Evolutionary conservation across 2,797 vertebrate species (phyloP).

Genomic region (Eptatretus atami): DNA sequence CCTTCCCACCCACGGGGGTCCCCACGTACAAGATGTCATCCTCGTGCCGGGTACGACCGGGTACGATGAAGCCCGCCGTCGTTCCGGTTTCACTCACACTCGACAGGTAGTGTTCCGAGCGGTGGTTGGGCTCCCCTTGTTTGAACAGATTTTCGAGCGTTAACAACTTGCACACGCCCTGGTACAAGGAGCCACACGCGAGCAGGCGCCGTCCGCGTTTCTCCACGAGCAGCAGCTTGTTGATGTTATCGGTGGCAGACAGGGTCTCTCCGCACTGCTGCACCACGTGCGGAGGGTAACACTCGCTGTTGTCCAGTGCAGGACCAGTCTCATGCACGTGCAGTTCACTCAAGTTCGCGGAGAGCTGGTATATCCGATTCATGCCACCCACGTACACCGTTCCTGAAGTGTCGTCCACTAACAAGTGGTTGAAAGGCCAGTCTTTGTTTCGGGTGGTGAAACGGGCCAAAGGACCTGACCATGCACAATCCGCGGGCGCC

Average conservation of each 20-base stretch:
- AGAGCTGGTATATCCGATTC: constrained; percentile 91
- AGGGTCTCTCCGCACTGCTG: constrained; percentile 75
- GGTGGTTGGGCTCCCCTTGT: constrained; percentile 77
- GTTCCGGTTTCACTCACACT: constrained; percentile 84
- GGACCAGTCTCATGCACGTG: constrained; percentile 72
- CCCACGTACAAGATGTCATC: constrained; percentile 81
- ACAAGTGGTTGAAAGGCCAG: constrained; percentile 72
- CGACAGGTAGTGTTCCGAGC: constrained; percentile 93
- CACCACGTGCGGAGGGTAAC: constrained; percentile 78
- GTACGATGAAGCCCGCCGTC: constrained; percentile 84
- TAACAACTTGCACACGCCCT: constrained; percentile 86
- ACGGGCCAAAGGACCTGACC: constrained; percentile 12
- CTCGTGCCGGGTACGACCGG: constrained; percentile 17
- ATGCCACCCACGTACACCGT: constrained; percentile 76
- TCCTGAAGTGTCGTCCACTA: constrained; percentile 66
- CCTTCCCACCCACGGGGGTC: constrained; percentile 76
- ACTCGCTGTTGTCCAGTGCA: constrained; percentile 81
- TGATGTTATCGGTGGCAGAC: constrained; percentile 62
- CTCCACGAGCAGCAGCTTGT: constrained; percentile 95
- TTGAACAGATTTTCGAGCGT: constrained; percentile 90
- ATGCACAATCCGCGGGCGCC: no score
- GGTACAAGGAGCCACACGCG: constrained; percentile 79
- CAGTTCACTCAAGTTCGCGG: constrained; percentile 38
- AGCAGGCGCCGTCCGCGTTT: constrained; percentile 71
- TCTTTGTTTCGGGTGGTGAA: constrained; percentile 38